Evolutionary conservation across 2,113 vertebrate genomes (phyloP), one percentile per base, ranked within the genome.

Genomic region (Oreochromis niloticus): DNA sequence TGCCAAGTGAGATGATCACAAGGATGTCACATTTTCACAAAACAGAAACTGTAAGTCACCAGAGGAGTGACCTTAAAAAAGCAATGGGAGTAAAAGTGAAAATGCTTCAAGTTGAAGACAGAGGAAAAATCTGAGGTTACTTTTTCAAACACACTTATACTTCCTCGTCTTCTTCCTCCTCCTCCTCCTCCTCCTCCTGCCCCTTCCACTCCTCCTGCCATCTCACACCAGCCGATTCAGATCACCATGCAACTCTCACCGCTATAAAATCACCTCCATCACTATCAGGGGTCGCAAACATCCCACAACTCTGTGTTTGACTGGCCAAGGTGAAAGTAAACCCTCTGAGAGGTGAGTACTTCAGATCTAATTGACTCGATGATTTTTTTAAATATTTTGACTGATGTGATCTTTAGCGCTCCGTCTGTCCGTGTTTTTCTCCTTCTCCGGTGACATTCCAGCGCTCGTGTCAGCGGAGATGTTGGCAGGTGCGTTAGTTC

Each of bases 401-500:
- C 81, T 4, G 34, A 63, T 55, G 30, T 57, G n/a, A 55, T 83
- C 22, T 80, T 86, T 66, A 80, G 34, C 59, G 71, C 16, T 89
- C 11, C 5, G 5, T 88, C 63, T 54, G 36, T 22, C 34, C 87
- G 7, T 52, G 39, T n/a, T 66, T 43, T 41, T 91, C 81, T 73
- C 41, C 84, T 41, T 78, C 85, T 94, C 73, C 55, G 66, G 84
- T 93, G 87, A 86, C 91, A 87, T 90, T 83, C 34, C 86, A 94
- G 91, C 68, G 86, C 82, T 90, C 3, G 86, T 75, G 91, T 92
- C 92, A 94, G 93, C 93, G 85, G 93, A 96, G 89, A 96, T 96
- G 96, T 94, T 95, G 94, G 92, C 94, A 92, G 94, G 93, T 95
- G 92, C 43, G 36, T 91, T 96, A 66, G 68, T 93, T 89, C 92